Base-by-base conservation (phyloP, 2,888 invertebrate species). In the Nectonema munidae region DNA sequence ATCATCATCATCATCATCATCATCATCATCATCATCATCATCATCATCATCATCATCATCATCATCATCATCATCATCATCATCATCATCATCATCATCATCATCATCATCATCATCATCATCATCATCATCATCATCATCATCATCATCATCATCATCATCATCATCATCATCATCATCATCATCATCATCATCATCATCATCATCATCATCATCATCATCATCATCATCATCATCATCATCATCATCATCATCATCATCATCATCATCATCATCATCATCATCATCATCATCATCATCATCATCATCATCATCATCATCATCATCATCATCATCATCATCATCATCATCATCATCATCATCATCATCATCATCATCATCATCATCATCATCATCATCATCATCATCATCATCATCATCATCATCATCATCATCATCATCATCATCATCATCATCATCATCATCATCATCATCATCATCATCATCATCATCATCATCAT, bases 221-320 rank as follows among this genome's bases (percentile, higher is more conserved):
- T 16, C 18, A 19, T 16, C 11, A 19, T 18, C 6, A 13, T 35
- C 6, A 13, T 35, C 6, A 13, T 35, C 6, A 13, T 40, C 15
- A 41, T 40, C 17, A 42, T 41, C 17, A 42, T 41, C 17, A 42
- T 41, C 11, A 42, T 41, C 17, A 42, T 41, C 17, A 42, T 41
- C 17, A 42, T 41, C n/a, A 20, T 18, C 6, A 19, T 16, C 11
- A 19, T 14, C 18, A 13, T 35, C 11, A 19, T 16, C 11, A 19
- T 16, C 6, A 19, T 35, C 11, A 19, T 16, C 11, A 19, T 16
- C 6, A 19, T 16, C 6, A 19, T 35, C 6, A 13, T 16, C 18
- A 13, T 16, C 18, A 13, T 16, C 18, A 13, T 16, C 18, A 13
- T 14, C 6, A 19, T 16, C 18, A 19, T 16, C 11, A 19, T 18